phyloP scores from a whole-genome alignment of 2,797 vertebrate species.

The Hipposideros larvatus region DNA sequence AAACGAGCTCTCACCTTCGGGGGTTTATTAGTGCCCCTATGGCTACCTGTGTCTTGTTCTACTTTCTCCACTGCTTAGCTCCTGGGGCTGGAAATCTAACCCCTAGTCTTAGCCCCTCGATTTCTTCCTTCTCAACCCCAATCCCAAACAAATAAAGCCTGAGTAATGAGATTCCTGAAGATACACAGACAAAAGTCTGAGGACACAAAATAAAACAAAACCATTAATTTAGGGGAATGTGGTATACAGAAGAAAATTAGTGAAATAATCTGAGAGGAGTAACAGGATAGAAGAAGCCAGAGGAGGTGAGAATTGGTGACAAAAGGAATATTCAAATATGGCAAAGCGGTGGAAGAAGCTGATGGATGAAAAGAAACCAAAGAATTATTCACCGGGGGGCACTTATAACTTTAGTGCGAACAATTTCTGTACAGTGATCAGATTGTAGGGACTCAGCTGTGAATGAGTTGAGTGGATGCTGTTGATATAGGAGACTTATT shows the following conservation, averaged over 20 bases:
- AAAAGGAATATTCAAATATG: neutral
- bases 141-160: conserved; percentile 33
- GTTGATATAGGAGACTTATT: neutral
- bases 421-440: neutral
- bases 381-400: neutral
- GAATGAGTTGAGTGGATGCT: neutral
- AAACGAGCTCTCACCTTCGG: neutral
- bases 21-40: neutral
- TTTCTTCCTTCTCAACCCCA: neutral
- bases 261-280: neutral
- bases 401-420: neutral
- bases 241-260: neutral
- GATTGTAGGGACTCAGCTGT: neutral
- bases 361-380: neutral
- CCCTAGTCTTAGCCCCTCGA: neutral
- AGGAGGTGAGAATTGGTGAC: neutral
- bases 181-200: neutral
- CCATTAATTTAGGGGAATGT: neutral
- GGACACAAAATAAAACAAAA: conserved; percentile 1
- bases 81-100: neutral
- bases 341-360: neutral
- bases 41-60: neutral
- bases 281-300: neutral
- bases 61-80: neutral
- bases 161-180: conserved; percentile 41